Conservation (phyloP, 1,140 invertebrate genomes). For the Drosophila kikkawai region DNA sequence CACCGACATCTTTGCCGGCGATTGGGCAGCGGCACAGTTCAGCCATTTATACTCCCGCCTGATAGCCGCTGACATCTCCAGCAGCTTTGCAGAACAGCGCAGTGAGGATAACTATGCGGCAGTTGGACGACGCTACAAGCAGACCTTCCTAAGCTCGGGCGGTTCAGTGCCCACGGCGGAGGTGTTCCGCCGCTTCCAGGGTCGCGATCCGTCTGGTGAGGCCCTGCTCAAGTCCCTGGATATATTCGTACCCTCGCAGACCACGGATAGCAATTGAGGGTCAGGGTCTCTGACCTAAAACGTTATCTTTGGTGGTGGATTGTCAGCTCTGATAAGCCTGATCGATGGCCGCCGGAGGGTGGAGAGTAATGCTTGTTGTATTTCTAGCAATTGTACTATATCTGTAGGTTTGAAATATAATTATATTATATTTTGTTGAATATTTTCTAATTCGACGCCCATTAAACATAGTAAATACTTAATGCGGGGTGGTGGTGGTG, state of each 20-base stretch:
- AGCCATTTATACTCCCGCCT: conserved; percentile 93
- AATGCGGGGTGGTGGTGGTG: background rate
- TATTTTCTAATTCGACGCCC: conserved; percentile 17
- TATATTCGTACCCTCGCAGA: conserved; percentile 68
- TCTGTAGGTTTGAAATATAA: conserved; percentile 13
- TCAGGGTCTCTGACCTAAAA: conserved; percentile 12
- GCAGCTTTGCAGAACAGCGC: conserved; percentile 91
- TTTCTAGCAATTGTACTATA: conserved; percentile 25
- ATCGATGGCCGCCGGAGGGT: conserved; percentile 26
- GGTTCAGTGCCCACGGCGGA: conserved; percentile 92
- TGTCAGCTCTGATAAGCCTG: conserved; percentile 30
- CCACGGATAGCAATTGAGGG: conserved; percentile 65
- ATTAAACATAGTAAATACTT: conserved; percentile 1
- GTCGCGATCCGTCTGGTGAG: conserved; percentile 94
- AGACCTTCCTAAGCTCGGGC: conserved; percentile 94
- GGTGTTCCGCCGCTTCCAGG: conserved; percentile 95
- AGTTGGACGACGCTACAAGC: conserved; percentile 90
- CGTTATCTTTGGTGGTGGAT: conserved; percentile 43
- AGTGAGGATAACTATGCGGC: conserved; percentile 86
- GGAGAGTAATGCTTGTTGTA: conserved; percentile 17
- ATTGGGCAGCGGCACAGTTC: conserved; percentile 91
- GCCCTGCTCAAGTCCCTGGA: conserved; percentile 88
- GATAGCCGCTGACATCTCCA: conserved; percentile 95
- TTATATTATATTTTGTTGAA: conserved; percentile 23
- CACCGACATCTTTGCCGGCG: conserved; percentile 89